Conservation (phyloP, 2,888 invertebrate species). For the Dolomedes plantarius region DNA sequence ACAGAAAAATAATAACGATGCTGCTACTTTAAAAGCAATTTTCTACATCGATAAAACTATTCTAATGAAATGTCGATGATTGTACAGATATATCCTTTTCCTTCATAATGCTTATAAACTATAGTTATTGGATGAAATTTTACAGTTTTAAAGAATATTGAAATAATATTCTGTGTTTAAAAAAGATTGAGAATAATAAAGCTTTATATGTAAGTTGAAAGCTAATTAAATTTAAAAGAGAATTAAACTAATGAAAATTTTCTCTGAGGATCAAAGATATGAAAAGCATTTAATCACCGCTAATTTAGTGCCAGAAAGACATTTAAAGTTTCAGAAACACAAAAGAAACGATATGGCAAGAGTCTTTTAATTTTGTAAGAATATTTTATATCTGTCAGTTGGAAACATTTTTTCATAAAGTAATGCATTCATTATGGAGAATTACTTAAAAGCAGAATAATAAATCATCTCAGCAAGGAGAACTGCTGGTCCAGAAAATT, state of each 20-base stretch:
- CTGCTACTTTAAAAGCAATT: too few relatives aligned
- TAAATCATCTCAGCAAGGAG: not conserved
- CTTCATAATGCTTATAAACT: too few relatives aligned
- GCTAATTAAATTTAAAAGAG: not conserved
- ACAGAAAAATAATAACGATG: too few relatives aligned
- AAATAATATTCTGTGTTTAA: too few relatives aligned
- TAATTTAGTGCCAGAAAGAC: not conserved
- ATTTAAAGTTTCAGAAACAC: not conserved
- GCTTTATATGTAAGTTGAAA: not conserved
- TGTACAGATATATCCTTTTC: too few relatives aligned
- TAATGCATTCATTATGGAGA: not conserved
- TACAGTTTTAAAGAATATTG: too few relatives aligned
- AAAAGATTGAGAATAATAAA: too few relatives aligned
- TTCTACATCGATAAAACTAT: too few relatives aligned
- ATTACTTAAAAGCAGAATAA: slow-evolving; percentile 3
- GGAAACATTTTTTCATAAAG: not conserved
- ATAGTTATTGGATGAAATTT: too few relatives aligned
- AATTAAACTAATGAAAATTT: slow-evolving; percentile 5
- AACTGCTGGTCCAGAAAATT: slow-evolving; percentile 16
- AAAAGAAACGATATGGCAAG: not conserved
- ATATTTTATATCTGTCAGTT: not conserved
- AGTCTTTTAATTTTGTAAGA: not conserved
- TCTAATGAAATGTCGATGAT: too few relatives aligned
- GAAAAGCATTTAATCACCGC: not conserved
- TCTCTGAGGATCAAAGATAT: not conserved